Evolutionary conservation across 2,888 invertebrate species (phyloP).

Genomic region (Dasysyrphus tricinctus): DNA sequence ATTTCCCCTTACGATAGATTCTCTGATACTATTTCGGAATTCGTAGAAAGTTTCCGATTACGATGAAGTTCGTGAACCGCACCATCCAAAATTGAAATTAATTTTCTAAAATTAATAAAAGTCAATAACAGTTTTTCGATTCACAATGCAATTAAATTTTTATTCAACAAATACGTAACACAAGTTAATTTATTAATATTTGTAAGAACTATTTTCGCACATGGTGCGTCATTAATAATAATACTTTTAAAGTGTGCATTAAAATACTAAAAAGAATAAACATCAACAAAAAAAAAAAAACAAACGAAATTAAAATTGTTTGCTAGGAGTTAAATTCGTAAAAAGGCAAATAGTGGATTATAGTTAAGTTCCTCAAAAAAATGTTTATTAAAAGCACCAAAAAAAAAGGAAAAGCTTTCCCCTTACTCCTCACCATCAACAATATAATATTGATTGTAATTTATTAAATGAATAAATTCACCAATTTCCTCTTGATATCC

Average conservation of each 20-base stretch:
- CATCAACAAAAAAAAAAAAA: constrained; percentile 3
- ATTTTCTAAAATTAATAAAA: background rate
- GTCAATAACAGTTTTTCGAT: constrained; percentile 1
- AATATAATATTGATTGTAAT: constrained; percentile 82
- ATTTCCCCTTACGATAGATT: too few species aligned
- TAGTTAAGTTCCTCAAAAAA: constrained; percentile 8
- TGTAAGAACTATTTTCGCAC: constrained; percentile 40
- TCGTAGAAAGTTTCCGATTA: too few species aligned
- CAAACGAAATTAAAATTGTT: constrained; percentile 9
- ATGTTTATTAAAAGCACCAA: constrained; percentile 9
- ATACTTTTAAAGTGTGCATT: constrained; percentile 11
- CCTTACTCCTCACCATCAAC: constrained; percentile 90
- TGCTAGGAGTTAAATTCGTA: constrained; percentile 39
- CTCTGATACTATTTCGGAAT: too few species aligned
- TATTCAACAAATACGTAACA: constrained; percentile 42
- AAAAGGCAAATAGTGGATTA: constrained; percentile 58
- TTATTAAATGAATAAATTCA: constrained; percentile 82
- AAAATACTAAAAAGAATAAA: constrained; percentile 10
- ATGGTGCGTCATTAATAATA: constrained; percentile 23
- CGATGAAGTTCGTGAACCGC: too few species aligned
- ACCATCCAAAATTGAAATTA: too few species aligned
- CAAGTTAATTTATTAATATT: constrained; percentile 21
- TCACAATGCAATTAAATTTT: constrained; percentile 45
- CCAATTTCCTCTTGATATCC: constrained; percentile 83
- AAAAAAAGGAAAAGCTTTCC: constrained; percentile 90